Conservation (phyloP, 2,113 vertebrate species). For the Silurus asotus region DNA sequence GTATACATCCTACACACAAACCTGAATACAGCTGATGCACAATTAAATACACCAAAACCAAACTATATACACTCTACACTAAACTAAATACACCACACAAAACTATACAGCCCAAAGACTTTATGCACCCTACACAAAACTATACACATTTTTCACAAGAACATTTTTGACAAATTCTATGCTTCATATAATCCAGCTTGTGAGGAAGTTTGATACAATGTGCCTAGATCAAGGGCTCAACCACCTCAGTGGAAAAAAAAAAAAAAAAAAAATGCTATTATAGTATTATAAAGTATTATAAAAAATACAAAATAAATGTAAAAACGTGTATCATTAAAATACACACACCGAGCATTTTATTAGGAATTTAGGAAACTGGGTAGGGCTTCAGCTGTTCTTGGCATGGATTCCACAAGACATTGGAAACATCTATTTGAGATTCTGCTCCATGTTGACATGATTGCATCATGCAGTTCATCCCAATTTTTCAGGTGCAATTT, state of each 20-base stretch:
- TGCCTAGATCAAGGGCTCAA: neutral
- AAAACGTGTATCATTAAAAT: neutral
- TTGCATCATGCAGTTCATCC: neutral
- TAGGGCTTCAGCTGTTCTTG: neutral
- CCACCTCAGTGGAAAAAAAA: neutral
- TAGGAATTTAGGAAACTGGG: neutral
- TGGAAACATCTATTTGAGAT: neutral
- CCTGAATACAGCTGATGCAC: too few species aligned
- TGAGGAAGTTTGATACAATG: neutral
- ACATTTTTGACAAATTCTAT: too few species aligned
- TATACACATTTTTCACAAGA: too few species aligned
- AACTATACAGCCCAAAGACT: neutral
- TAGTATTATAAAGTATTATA: neutral
- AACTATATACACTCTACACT: neutral
- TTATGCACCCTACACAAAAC: neutral
- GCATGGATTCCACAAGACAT: neutral
- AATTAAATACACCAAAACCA: too few species aligned
- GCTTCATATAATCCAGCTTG: neutral
- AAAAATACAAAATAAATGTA: neutral
- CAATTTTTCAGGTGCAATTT: neutral
- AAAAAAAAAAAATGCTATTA: neutral
- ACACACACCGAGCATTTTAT: neutral
- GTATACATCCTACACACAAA: neutral
- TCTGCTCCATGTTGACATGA: neutral
- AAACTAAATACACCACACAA: neutral